Conservation (phyloP, 2,888 invertebrate species). For the Matsumyia berberina region DNA sequence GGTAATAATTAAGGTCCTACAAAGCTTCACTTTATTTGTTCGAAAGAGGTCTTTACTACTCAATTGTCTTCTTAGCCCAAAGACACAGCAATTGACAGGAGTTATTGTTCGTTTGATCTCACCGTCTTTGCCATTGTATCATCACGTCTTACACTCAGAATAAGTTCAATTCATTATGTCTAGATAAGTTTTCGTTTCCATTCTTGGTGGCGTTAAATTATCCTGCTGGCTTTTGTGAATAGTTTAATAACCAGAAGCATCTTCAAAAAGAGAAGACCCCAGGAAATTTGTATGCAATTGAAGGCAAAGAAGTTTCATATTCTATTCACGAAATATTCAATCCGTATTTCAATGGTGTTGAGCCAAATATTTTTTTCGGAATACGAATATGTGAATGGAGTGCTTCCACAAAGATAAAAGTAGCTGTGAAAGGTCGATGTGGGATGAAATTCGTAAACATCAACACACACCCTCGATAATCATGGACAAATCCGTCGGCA, state of each 20-base stretch:
- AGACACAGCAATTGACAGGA: no score
- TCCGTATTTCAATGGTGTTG: conserved; percentile 11
- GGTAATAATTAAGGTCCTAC: conserved; percentile 7
- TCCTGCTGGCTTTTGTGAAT: conserved; percentile 7
- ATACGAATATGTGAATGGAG: conserved; percentile 3
- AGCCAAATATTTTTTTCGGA: background rate
- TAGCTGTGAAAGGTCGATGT: conserved; percentile 20
- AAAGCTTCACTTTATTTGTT: no score
- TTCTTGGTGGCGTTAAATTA: conserved; percentile 3
- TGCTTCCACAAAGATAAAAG: background rate
- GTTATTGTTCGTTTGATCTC: no score
- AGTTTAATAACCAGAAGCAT: background rate
- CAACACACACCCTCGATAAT: conserved; percentile 7
- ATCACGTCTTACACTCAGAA: conserved; percentile 2
- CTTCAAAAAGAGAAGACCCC: background rate
- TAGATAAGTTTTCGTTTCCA: background rate
- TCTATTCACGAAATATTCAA: conserved; percentile 29
- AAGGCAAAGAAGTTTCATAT: conserved; percentile 9
- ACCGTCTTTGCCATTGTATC: no score
- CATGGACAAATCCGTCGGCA: conserved; percentile 47
- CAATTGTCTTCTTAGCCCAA: no score
- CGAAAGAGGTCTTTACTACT: no score
- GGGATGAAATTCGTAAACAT: background rate
- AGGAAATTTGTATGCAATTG: conserved; percentile 33
- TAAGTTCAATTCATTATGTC: conserved; percentile 11